Conservation (phyloP, 2,888 invertebrate genomes). For the Neoaliturus tenellus region DNA sequence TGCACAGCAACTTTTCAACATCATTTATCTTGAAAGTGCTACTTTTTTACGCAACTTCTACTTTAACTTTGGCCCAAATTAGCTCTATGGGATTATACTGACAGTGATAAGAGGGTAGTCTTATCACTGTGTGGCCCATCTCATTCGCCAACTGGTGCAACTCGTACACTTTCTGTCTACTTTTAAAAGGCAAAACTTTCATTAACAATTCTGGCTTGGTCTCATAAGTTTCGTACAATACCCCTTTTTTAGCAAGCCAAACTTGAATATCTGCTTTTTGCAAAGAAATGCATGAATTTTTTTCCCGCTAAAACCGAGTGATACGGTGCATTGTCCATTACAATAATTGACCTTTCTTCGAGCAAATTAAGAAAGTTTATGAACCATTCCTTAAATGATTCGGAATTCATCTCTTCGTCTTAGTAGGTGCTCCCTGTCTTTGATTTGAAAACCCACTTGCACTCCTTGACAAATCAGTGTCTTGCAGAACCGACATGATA, state of each 20-base stretch:
- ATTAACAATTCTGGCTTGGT: neutral
- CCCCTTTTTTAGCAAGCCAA: neutral
- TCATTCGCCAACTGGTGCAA: neutral
- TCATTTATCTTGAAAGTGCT: conserved; percentile 26
- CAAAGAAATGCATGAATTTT: neutral
- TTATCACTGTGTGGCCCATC: conserved; percentile 26
- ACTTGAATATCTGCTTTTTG: neutral
- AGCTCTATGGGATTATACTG: conserved; percentile 22
- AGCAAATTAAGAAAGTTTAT: conserved; percentile 3
- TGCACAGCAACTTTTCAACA: neutral
- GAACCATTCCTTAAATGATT: conserved; percentile 13
- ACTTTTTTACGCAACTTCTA: conserved; percentile 25
- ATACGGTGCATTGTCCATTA: conserved; percentile 20
- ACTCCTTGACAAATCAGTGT: neutral
- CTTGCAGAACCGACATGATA: conserved; percentile 10
- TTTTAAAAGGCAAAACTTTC: conserved; percentile 2
- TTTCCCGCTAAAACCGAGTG: conserved; percentile 27
- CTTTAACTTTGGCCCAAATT: conserved; percentile 18
- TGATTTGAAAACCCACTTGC: conserved; percentile 6
- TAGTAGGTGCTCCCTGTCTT: neutral
- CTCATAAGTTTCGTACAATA: neutral
- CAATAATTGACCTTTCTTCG: neutral
- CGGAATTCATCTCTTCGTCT: neutral
- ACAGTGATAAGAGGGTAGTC: conserved; percentile 2
- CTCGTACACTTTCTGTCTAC: neutral